Evolutionary conservation across 2,888 invertebrate species (phyloP).

Genomic region (Polyploca ridens): DNA sequence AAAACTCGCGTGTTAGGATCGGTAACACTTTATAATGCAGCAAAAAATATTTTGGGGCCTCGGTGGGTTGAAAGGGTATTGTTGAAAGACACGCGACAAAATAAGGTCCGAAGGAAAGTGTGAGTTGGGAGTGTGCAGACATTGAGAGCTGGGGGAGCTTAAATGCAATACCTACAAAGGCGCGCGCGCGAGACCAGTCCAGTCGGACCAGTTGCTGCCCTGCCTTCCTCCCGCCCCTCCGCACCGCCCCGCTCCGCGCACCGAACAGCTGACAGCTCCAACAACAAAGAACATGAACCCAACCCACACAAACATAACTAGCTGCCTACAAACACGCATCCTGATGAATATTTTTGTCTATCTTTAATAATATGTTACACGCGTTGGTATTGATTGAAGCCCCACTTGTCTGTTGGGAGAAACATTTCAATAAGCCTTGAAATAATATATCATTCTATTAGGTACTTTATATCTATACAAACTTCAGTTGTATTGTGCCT

Average conservation of each 20-base stretch:
- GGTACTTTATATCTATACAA: not conserved
- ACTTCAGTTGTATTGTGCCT: not conserved
- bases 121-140: not conserved
- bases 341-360: slow-evolving; percentile 34
- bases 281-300: slow-evolving; percentile 73
- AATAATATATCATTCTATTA: not conserved
- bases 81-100: not conserved
- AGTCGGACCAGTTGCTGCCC: slow-evolving; percentile 56
- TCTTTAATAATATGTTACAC: slow-evolving; percentile 18
- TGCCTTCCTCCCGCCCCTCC: slow-evolving; percentile 36
- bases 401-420: not conserved
- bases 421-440: not conserved
- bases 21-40: slow-evolving; percentile 2
- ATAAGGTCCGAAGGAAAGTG: slow-evolving; percentile 1
- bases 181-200: slow-evolving; percentile 44
- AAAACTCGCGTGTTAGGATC: slow-evolving; percentile 3
- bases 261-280: slow-evolving; percentile 74
- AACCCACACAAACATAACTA: slow-evolving; percentile 43
- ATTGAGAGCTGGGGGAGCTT: slow-evolving; percentile 2
- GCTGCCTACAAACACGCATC: slow-evolving; percentile 38
- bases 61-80: not conserved
- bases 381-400: slow-evolving; percentile 28
- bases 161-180: slow-evolving; percentile 28
- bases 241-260: slow-evolving; percentile 27
- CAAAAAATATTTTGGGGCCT: not conserved